Evolutionary conservation across 2,797 vertebrate genomes (phyloP).

Genomic region (Furcifer pardalis): DNA sequence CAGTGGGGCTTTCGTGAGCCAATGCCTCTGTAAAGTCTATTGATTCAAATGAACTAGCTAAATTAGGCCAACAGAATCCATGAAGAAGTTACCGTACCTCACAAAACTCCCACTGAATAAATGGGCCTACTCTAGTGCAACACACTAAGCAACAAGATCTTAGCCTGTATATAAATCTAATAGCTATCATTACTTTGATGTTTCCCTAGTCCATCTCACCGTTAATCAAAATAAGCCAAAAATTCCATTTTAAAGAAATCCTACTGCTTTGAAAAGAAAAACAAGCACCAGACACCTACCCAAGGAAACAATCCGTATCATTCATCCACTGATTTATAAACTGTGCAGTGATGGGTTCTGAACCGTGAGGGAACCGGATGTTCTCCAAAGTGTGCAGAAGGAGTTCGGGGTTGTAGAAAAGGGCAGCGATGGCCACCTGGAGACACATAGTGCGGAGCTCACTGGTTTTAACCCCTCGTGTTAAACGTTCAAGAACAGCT

Average conservation of each 20-base stretch:
- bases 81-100: too few species aligned
- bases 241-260: constrained; percentile 28
- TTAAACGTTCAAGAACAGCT: constrained; percentile 91
- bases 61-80: too few species aligned
- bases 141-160: too few species aligned
- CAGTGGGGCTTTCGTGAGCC: too few species aligned
- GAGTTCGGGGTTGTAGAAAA: constrained; percentile 92
- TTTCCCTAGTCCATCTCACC: background rate
- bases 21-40: too few species aligned
- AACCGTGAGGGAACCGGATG: constrained; percentile 90
- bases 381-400: constrained; percentile 93
- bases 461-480: constrained; percentile 92
- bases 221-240: background rate
- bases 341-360: constrained; percentile 93
- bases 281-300: constrained; percentile 75
- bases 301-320: constrained; percentile 95
- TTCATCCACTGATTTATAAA: constrained; percentile 99
- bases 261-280: constrained; percentile 3
- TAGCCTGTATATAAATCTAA: too few species aligned
- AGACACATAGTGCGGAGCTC: constrained; percentile 97
- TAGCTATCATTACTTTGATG: background rate
- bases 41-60: too few species aligned
- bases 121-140: too few species aligned
- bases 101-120: too few species aligned
- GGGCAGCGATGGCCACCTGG: constrained; percentile 93